phyloP scores from a whole-genome alignment of 2,888 invertebrate species.

The Neria commutata region DNA sequence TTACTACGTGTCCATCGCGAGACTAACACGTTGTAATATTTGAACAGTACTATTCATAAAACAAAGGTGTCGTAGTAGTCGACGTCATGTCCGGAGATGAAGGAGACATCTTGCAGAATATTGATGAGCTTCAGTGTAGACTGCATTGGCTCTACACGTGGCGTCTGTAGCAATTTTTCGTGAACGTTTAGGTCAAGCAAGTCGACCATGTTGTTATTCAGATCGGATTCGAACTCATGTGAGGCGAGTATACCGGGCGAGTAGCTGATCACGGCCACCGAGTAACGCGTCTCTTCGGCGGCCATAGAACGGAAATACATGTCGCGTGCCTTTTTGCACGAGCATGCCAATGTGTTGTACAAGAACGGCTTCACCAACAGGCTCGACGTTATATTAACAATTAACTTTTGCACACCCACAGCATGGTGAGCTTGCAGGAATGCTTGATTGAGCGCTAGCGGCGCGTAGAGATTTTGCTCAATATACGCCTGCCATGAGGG shows the following conservation, averaged over 20 bases:
- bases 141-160: conserved; percentile 44
- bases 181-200: conserved; percentile 37
- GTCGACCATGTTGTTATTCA: conserved; percentile 48
- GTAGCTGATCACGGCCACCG: conserved; percentile 51
- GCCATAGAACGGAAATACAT: conserved; percentile 59
- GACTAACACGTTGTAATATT: conserved; percentile 27
- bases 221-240: conserved; percentile 43
- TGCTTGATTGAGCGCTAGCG: conserved; percentile 51
- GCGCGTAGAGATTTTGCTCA: conserved; percentile 44
- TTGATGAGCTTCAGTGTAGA: conserved; percentile 51
- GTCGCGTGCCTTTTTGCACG: conserved; percentile 54
- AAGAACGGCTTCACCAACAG: conserved; percentile 47
- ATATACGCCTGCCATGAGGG: conserved; percentile 46
- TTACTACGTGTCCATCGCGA: conserved; percentile 21
- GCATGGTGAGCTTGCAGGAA: conserved; percentile 39
- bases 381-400: conserved; percentile 53
- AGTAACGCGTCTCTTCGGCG: conserved; percentile 38
- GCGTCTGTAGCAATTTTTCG: conserved; percentile 30
- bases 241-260: conserved; percentile 48
- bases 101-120: conserved; percentile 52
- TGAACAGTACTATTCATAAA: conserved; percentile 47
- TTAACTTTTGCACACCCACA: conserved; percentile 39
- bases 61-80: conserved; percentile 56
- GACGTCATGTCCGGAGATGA: conserved; percentile 57
- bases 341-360: conserved; percentile 47